These are phyloP conservation scores for Atherinosoma microstoma DNA, from an alignment of 2,797 vertebrate species.

Conservation along the genomic window DNA sequence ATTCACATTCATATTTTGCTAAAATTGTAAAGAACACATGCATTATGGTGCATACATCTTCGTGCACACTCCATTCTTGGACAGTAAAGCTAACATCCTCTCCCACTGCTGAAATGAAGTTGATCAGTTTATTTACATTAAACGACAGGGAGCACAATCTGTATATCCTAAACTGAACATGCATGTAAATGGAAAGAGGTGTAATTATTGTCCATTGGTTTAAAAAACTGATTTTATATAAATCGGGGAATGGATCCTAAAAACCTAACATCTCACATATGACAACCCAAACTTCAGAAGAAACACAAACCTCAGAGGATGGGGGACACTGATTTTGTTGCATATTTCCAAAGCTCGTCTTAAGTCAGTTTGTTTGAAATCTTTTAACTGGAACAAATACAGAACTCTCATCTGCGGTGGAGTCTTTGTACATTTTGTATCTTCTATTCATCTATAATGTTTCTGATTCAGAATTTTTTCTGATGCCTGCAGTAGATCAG, in stretches of 20 bases:
- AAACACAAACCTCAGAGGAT: neutral
- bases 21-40: no score
- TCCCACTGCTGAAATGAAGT: neutral
- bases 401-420: neutral
- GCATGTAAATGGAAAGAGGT: no score
- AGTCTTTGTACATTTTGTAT: conserved; percentile 30
- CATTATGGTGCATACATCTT: neutral
- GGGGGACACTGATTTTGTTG: neutral
- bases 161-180: no score
- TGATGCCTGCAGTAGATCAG: conserved; percentile 65
- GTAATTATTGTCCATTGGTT: neutral
- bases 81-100: neutral
- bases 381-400: neutral
- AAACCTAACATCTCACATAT: neutral
- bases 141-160: no score
- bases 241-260: neutral
- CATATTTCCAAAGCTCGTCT: neutral
- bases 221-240: neutral
- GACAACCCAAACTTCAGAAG: neutral
- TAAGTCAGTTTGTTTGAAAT: neutral
- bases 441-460: conserved; percentile 18
- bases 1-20: neutral
- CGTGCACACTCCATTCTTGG: no score
- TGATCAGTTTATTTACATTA: neutral
- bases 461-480: conserved; percentile 29